Evolutionary conservation across 1,140 invertebrate genomes (phyloP).

Genomic region (Monochamus saltuarius): DNA sequence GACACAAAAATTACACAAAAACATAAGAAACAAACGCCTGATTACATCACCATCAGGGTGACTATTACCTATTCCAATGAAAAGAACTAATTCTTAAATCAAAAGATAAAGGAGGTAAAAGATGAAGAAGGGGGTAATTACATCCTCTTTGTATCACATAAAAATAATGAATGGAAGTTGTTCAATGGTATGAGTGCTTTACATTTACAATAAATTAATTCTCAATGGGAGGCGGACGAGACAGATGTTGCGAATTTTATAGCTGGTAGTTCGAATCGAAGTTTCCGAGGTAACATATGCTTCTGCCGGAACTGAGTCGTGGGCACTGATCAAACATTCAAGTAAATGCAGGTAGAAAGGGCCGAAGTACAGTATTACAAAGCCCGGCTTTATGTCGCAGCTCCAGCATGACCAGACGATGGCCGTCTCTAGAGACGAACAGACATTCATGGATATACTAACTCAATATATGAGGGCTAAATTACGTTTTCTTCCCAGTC

Average conservation of each 20-base stretch:
- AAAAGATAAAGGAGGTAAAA: too few species aligned
- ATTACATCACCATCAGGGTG: too few species aligned
- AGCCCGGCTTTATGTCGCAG: conserved; percentile 11
- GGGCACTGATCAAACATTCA: not conserved
- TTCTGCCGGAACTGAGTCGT: not conserved
- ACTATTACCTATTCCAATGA: too few species aligned
- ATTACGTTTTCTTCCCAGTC: conserved; percentile 14
- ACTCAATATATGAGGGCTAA: conserved; percentile 7
- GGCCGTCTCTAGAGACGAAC: conserved; percentile 4
- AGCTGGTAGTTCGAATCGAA: not conserved
- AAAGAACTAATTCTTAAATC: too few species aligned
- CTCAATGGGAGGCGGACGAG: not conserved
- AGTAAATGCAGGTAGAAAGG: not conserved
- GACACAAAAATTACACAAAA: too few species aligned
- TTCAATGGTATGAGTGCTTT: not conserved
- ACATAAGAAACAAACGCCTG: too few species aligned
- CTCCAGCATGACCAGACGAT: conserved; percentile 6
- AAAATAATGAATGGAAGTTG: too few species aligned
- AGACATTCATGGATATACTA: conserved; percentile 12
- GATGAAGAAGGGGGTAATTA: too few species aligned
- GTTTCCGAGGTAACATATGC: not conserved
- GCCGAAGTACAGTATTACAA: conserved; percentile 3
- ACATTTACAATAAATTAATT: conserved; percentile 11
- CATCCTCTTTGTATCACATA: too few species aligned
- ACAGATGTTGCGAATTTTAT: conserved; percentile 6